Evolutionary conservation across 2,888 invertebrate species (phyloP), one percentile per base, ranked within the genome.

Genomic region (Antitype chi): DNA sequence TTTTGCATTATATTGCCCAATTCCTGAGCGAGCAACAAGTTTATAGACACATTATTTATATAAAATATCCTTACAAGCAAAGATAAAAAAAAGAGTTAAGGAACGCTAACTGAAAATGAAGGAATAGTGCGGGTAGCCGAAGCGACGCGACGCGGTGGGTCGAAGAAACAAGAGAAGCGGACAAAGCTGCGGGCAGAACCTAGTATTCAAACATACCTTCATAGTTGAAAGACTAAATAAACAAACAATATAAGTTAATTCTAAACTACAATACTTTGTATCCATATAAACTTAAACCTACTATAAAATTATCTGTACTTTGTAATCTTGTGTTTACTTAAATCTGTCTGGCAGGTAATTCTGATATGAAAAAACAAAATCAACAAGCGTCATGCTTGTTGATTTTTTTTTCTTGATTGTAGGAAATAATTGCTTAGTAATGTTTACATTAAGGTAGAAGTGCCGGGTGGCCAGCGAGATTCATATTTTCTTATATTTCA

Each of bases 301-400:
- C 47, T 23, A 62, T 83, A 62, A 57, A 81, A 20, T 62, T 11
- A 66, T 64, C 28, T 68, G 17, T 49, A 55, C 52, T 20, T 59
- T 63, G 20, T 73, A 43, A 71, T 80, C 75, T 74, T 0, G 6
- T 57, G 64, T 82, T 80, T 84, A 25, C 23, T 69, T 69, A 79
- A 73, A 67, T 62, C 52, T 67, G 25, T 66, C 60, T 66, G 38
- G 28, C n/a, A 38, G 38, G 9, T 70, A 57, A 69, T 59, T 6
- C 9, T 49, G 69, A 74, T 67, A n/a, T n/a, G n/a, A n/a, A 53
- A 32, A n/a, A 53, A 60, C 28, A 70, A 53, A n/a, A 23, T n/a
- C 32, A 57, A 68, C 32, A 64, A 25, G 23, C 57, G 53, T 82
- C 57, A 74, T 57, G n/a, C n/a, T n/a, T n/a, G n/a, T n/a, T n/a